Evolutionary conservation across 2,888 invertebrate species (phyloP).

Genomic region (Neoscelio sp.): DNA sequence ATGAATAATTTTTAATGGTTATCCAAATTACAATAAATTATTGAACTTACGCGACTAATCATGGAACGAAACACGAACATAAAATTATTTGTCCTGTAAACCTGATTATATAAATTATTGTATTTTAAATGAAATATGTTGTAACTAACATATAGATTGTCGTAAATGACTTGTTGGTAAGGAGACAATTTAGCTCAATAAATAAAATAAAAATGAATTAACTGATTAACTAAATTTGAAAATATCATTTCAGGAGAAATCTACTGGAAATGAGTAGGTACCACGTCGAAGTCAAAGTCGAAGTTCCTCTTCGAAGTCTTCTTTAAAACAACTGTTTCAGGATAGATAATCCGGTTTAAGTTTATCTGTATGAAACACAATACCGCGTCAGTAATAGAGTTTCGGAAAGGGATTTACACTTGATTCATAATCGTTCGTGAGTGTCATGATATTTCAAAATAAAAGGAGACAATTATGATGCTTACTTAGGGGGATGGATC

Average conservation of each 20-base stretch:
- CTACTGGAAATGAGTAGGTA: slow-evolving; percentile 12
- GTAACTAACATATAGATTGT: too few species aligned
- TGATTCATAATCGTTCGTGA: slow-evolving; percentile 70
- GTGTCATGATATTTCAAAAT: slow-evolving; percentile 65
- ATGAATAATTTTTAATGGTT: too few species aligned
- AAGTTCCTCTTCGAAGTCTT: slow-evolving; percentile 15
- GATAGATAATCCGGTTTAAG: slow-evolving; percentile 76
- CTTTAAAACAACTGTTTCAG: slow-evolving; percentile 72
- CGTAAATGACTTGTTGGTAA: too few species aligned
- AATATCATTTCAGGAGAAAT: neutral
- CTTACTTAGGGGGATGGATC: slow-evolving; percentile 22
- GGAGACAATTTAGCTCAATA: neutral
- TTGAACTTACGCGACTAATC: too few species aligned
- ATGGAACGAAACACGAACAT: too few species aligned
- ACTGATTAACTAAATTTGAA: slow-evolving; percentile 6
- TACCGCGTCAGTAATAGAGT: slow-evolving; percentile 66
- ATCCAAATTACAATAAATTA: too few species aligned
- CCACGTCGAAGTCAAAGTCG: slow-evolving; percentile 16
- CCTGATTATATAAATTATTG: too few species aligned
- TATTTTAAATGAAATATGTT: too few species aligned
- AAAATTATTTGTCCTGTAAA: too few species aligned
- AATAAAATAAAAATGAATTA: slow-evolving; percentile 5
- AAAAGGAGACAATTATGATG: slow-evolving; percentile 36
- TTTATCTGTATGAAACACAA: slow-evolving; percentile 72
- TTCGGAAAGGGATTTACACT: slow-evolving; percentile 47